Evolutionary conservation across 1,140 invertebrate species (phyloP), one percentile per base, ranked within the genome.

Genomic region (Acromyrmex heyeri): DNA sequence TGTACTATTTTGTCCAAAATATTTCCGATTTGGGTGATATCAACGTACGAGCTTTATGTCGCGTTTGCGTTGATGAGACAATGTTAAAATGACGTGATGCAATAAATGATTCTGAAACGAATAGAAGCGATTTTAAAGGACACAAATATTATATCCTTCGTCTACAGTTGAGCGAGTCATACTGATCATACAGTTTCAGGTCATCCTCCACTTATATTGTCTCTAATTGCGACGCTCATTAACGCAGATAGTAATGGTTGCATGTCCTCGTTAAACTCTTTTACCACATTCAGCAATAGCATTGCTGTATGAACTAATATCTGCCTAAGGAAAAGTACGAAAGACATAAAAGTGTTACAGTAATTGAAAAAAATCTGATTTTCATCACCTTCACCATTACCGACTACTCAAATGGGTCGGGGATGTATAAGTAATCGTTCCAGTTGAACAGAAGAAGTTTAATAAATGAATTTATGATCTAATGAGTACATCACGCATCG

Each of bases 191-290:
- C 57, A 50, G 27, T 81, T 88, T 86, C 64, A 86, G 77, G 57
- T 88, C 87, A 44, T 70, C 64, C 75, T 75, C 87, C 62, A 61
- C 53, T 86, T 72, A 76, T 64, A 81, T 79, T 67, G 75, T 27
- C 50, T 79, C 89, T 87, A 90, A 90, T 90, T 85, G 86, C 77
- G 59, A 24, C 62, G 34, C 57, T 90, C 79, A 75, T 90, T 90
- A 89, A 59, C 48, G 53, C 0, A 62, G 18, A 61, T 50, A 21
- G 48, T 61, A 48, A 62, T 48, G 79, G 14, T 59, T 6, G 18
- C 34, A 62, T 10, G 61, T 75, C 57, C 77, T 87, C 73, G 75
- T 87, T 89, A 78, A 70, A 87, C 59, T 78, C 38, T 86, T 65
- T 44, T 12, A 21, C 76, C 18, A 12, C 53, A 30, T 73, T 27